Base-by-base conservation (phyloP, 2,113 vertebrate species). In the Hippocampus zosterae region DNA sequence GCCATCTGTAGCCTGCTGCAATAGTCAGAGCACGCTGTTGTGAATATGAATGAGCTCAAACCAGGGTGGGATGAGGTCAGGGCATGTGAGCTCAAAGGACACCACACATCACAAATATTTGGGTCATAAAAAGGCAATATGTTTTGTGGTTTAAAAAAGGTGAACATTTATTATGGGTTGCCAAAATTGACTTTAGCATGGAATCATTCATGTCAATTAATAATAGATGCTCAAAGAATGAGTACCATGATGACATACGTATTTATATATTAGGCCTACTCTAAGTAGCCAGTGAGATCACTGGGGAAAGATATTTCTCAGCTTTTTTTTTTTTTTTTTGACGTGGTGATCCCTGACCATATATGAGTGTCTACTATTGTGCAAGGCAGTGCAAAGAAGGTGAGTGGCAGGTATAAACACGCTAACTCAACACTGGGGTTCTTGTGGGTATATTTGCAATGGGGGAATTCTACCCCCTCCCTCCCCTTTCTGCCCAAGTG, bases 391-490 rank as follows among this genome's bases (percentile, higher is more conserved):
- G 69, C 72, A 66, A 65, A 41, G n/a, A n/a, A 74, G 53, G 56
- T 84, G 85, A 84, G 42, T 84, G 76, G 87, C 83, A 76, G 68
- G 69, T 71, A 84, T 76, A 83, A 81, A 82, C 75, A 71, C 74
- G 27, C 50, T 78, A 85, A 81, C 66, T 74, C 79, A 82, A 81
- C 75, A 75, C 48, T 59, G 33, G 56, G 40, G 55, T 68, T n/a
- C 50, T 41, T 64, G 27, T 71, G 60, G 40, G 46, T 69, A 60
- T 68, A 69, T 72, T 37, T 50, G 41, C 60, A 70, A 23, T 52
- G 67, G 41, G 44, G 42, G 23, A 19, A 48, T 46, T 67, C 8
- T n/a, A 11, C 12, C 15, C 19, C 18, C 33, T 12, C 33, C 60
- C 18, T n/a, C 67, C 46, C 16, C 48, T 46, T 50, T 72, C 25